These are phyloP conservation scores for Eurytoma adleriae DNA, from an alignment of 2,888 invertebrate genomes.

Conservation along the genomic window DNA sequence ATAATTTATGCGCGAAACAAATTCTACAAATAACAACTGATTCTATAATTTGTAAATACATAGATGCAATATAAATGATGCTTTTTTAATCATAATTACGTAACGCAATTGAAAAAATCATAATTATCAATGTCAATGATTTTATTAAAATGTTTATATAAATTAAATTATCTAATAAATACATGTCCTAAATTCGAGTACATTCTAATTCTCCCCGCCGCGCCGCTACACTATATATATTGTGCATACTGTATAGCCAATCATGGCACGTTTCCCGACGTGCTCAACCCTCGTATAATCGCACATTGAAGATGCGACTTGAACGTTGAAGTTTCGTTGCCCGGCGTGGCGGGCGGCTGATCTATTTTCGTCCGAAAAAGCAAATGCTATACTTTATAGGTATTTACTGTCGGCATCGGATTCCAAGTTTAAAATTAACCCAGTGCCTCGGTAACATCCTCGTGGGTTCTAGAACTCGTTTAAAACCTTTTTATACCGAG, in stretches of 20 bases:
- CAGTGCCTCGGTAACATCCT: slow-evolving; percentile 57
- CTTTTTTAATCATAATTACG: too few species aligned
- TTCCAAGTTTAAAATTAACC: slow-evolving; percentile 69
- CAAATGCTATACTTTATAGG: slow-evolving; percentile 24
- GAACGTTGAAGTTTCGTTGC: background rate
- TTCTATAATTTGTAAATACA: too few species aligned
- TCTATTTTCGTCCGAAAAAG: slow-evolving; percentile 60
- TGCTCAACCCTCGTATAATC: background rate
- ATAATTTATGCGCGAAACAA: too few species aligned
- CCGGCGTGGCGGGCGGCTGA: background rate
- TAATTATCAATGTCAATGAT: too few species aligned
- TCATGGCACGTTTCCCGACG: background rate
- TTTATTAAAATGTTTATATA: too few species aligned
- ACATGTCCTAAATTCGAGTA: background rate
- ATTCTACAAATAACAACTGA: too few species aligned
- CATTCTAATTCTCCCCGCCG: background rate
- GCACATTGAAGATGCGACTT: slow-evolving; percentile 29
- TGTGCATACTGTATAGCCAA: background rate
- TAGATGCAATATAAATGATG: too few species aligned
- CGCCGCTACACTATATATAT: background rate
- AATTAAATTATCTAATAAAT: too few species aligned
- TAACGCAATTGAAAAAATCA: too few species aligned
- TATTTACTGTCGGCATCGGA: slow-evolving; percentile 58
- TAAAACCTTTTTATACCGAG: slow-evolving; percentile 62
- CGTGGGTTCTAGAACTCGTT: slow-evolving; percentile 66